Evolutionary conservation across 1,140 invertebrate species (phyloP), one percentile per base, ranked within the genome.

Genomic region (Camponotus vicinus): DNA sequence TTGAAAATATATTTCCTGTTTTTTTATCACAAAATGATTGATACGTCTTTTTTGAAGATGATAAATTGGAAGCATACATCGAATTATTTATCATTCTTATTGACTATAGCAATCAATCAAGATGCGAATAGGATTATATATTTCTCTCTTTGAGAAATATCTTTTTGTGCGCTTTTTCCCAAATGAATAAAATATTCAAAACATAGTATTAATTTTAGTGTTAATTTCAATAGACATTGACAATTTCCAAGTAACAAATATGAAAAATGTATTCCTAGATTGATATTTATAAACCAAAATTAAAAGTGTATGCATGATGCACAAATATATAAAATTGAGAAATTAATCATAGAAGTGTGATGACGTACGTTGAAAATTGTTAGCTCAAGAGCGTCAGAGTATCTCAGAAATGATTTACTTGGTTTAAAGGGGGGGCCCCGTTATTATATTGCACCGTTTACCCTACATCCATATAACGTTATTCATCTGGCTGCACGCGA

Each of bases 401-500:
- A 49, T 57, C 37, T 45, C 37, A 9, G 42, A 32, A 57, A 59
- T 59, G 32, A 21, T 40, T 71, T 5, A 34, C 18, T 18, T 45
- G 9, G 15, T 18, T 45, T 69, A 45, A 71, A 73, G 27, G 21
- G 21, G 37, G 52, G 27, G 27, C 13, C 8, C 49, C 78, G 37
- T 71, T 71, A 45, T 57, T 15, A 45, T 57, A 45, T 57, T 15
- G 78, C 32, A 61, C 69, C 69, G 69, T 75, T 83, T 83, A 83
- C 27, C 57, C 57, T n/a, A 75, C 57, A 75, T 83, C 13, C 27
- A 37, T 49, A 9, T 45, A 71, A 83, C 40, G 52, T 82, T 61
- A 71, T 63, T 83, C 55, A 73, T 73, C 11, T 11, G 78, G 45
- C 18, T 45, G 55, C 55, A 83, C 79, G 79, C 79, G 79, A 83